Evolutionary conservation across 1,140 invertebrate genomes (phyloP).

Genomic region (Eurytemora carolleeae): DNA sequence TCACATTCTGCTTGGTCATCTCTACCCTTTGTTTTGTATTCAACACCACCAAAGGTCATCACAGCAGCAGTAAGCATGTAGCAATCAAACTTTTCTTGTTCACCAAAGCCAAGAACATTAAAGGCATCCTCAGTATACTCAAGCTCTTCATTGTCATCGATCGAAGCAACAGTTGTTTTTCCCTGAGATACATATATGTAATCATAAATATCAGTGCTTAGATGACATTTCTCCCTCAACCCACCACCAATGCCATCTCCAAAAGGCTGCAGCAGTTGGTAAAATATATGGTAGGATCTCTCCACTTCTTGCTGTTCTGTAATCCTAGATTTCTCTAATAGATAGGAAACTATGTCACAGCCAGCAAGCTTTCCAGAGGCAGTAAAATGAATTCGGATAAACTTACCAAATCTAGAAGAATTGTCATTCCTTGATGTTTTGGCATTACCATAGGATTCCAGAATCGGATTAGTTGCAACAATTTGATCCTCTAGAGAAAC

Average conservation of each 20-base stretch:
- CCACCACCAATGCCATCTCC: conserved; percentile 44
- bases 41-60: conserved; percentile 97
- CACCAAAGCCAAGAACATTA: too few species aligned
- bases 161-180: conserved; percentile 46
- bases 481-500: too few species aligned
- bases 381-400: conserved; percentile 37
- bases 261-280: conserved; percentile 93
- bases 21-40: conserved; percentile 98
- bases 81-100: too few species aligned
- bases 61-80: conserved; percentile 82
- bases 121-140: too few species aligned
- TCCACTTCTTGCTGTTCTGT: conserved; percentile 95
- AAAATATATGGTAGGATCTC: too few species aligned
- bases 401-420: conserved; percentile 33
- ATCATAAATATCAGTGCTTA: conserved; percentile 51
- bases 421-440: too few species aligned
- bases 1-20: conserved; percentile 98
- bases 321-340: conserved; percentile 49
- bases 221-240: conserved; percentile 48
- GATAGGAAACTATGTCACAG: conserved; percentile 34
- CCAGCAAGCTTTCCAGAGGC: too few species aligned
- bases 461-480: too few species aligned
- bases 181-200: too few species aligned
- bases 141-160: conserved; percentile 55
- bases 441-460: too few species aligned